Base-by-base conservation (phyloP, 2,888 invertebrate species). In the Drosophila acutilabella region DNA sequence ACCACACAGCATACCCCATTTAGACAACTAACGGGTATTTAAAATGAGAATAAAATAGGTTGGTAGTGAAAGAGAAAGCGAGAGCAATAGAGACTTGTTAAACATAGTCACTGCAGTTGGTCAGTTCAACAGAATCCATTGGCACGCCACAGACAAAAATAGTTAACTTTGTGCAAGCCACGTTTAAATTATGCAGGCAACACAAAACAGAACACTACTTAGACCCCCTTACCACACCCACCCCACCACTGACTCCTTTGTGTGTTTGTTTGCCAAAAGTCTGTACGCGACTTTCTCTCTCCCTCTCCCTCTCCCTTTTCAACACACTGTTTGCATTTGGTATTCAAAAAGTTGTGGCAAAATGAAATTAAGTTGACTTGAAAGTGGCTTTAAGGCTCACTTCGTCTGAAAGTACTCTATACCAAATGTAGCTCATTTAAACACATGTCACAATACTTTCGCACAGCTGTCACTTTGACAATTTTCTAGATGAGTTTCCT, bases 401-500 rank as follows among this genome's bases (percentile, higher is more conserved):
- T 52, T 40, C 33, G 40, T 30, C 50, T 52, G 23, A 23, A 30
- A 40, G 40, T 47, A 40, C 36, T 18, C 26, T 20, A 20, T 50
- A 53, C 64, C 56, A 86, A 89, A 79, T 86, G 86, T 82, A 89
- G 89, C 86, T 88, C 86, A 86, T 88, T 89, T 88, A 85, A 88
- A 86, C 85, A 86, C 88, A 86, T 86, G 85, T 89, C 89, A 89
- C 85, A 86, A 86, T 85, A 86, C 85, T 89, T 89, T 85, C 80
- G 75, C 86, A 78, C 85, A 86, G 82, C 89, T 86, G 85, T 86
- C 85, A 89, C 85, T 86, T 89, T 88, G 86, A 88, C 89, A 86
- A 86, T 86, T 86, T 88, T 88, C 82, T 88, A 89, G 89, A 86
- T 89, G 89, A 86, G 85, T 89, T 86, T 88, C 86, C 71, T 80